These are phyloP conservation scores for Cardiocondyla obscurior DNA, from an alignment of 1,140 invertebrate species.

Conservation along the genomic window DNA sequence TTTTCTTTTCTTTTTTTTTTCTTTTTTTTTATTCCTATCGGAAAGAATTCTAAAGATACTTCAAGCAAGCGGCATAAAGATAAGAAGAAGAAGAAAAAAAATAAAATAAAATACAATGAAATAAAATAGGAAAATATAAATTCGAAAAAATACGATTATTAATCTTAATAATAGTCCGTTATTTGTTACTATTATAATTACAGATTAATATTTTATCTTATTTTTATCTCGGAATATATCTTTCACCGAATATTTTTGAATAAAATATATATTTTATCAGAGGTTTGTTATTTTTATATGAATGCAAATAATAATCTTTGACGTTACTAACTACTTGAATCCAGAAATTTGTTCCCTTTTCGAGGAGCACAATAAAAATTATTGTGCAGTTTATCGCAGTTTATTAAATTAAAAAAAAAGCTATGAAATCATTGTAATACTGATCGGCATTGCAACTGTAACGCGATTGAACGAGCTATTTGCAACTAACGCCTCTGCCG, in stretches of 20 bases:
- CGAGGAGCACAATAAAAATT: neutral
- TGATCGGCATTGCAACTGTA: neutral
- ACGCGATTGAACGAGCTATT: neutral
- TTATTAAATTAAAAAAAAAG: neutral
- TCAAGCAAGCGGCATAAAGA: neutral
- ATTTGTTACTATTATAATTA: neutral
- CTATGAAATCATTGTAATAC: neutral
- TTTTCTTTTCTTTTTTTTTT: constrained; percentile 36
- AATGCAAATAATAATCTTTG: neutral
- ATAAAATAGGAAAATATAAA: constrained; percentile 15
- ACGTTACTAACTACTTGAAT: neutral
- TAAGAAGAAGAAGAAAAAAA: no score
- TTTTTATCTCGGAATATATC: neutral
- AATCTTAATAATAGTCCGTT: neutral
- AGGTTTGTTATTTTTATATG: neutral
- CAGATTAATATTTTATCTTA: neutral
- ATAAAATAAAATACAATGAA: no score
- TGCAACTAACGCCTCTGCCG: constrained; percentile 22
- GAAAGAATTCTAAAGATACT: neutral
- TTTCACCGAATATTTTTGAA: neutral
- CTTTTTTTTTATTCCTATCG: constrained; percentile 19
- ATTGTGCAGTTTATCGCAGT: neutral
- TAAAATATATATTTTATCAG: neutral
- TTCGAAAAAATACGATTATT: neutral
- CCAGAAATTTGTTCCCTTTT: neutral